Evolutionary conservation across 2,888 invertebrate genomes (phyloP).

Genomic region (Epirrita christyi): DNA sequence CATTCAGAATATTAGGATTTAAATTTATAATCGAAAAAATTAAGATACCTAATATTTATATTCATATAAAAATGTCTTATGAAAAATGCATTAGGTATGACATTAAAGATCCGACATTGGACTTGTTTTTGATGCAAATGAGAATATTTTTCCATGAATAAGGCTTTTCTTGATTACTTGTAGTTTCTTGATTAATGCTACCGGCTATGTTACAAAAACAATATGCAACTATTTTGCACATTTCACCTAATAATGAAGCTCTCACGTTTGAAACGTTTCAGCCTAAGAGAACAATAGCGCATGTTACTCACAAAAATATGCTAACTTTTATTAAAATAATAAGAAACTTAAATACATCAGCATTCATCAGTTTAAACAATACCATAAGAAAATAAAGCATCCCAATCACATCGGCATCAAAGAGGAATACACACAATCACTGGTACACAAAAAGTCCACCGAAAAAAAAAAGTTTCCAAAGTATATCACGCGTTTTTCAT

Average conservation of each 20-base stretch:
- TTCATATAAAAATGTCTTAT: neutral
- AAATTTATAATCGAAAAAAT: neutral
- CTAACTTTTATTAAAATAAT: neutral
- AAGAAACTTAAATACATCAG: neutral
- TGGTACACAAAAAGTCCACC: slow-evolving; percentile 42
- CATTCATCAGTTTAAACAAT: slow-evolving; percentile 24
- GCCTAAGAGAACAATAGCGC: neutral
- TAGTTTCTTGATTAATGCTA: neutral
- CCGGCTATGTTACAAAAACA: slow-evolving; percentile 3
- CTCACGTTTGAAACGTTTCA: neutral
- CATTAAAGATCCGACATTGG: slow-evolving; percentile 31
- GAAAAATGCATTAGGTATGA: slow-evolving; percentile 23
- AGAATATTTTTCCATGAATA: slow-evolving; percentile 23
- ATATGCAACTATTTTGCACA: neutral
- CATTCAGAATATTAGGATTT: neutral
- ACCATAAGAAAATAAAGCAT: slow-evolving; percentile 44
- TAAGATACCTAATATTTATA: neutral
- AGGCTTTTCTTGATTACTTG: slow-evolving; percentile 23
- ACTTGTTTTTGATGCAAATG: slow-evolving; percentile 29
- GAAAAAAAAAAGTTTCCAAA: slow-evolving; percentile 18
- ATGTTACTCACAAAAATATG: neutral
- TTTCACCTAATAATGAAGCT: neutral
- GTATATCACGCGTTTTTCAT: neutral
- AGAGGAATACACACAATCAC: slow-evolving; percentile 52
- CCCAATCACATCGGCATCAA: slow-evolving; percentile 49